Conservation (phyloP, 2,113 vertebrate species). For the Neomonachus schauinslandi region DNA sequence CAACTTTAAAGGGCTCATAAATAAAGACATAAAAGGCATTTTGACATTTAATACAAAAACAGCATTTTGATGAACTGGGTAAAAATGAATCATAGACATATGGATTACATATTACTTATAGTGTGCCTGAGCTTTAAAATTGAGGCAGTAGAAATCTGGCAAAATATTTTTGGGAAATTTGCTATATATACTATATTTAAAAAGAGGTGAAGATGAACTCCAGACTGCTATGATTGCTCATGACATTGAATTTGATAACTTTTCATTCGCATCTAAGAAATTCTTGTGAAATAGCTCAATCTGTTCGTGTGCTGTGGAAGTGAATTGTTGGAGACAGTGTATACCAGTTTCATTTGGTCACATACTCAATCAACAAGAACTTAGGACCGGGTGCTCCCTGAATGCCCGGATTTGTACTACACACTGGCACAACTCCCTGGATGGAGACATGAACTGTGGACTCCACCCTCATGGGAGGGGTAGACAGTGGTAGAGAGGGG, state of each 20-base stretch:
- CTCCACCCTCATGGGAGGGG: rapidly evolving
- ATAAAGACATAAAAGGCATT: slow-evolving; percentile 79
- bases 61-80: slow-evolving; percentile 75
- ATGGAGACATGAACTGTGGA: too few relatives aligned
- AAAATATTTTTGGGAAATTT: slow-evolving; percentile 79
- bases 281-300: slow-evolving; percentile 61
- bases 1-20: slow-evolving; percentile 72
- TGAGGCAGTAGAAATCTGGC: slow-evolving; percentile 72
- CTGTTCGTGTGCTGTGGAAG: not conserved
- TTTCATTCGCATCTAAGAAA: slow-evolving; percentile 37
- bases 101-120: slow-evolving; percentile 77
- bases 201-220: slow-evolving; percentile 71
- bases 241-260: slow-evolving; percentile 75
- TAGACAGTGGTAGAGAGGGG: not conserved
- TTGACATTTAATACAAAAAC: slow-evolving; percentile 81
- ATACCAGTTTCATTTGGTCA: not conserved
- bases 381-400: not conserved
- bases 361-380: not conserved
- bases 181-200: slow-evolving; percentile 76
- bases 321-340: not conserved
- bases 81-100: slow-evolving; percentile 80
- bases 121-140: slow-evolving; percentile 64
- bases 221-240: slow-evolving; percentile 73
- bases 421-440: too few relatives aligned
- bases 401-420: not conserved